A percentile compares a stretch with the other conserved stretches of the same genome.
phyloP scores from a whole-genome alignment of 2,113 vertebrate species.

The Anarrhichthys ocellatus region DNA sequence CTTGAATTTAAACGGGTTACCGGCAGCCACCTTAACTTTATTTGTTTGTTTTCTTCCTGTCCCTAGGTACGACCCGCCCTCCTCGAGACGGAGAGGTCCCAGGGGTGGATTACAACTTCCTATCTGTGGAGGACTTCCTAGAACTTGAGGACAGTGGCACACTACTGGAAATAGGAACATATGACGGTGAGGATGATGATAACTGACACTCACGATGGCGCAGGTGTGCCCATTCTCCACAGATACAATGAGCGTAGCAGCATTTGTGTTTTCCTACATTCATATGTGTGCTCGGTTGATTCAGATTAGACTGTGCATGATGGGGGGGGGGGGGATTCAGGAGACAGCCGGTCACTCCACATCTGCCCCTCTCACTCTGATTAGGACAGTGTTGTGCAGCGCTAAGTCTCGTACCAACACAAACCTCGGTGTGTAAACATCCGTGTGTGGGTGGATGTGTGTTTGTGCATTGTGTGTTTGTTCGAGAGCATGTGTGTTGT shows the following conservation, averaged over 20 bases:
- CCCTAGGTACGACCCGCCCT: conserved; percentile 92
- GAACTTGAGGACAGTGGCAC: conserved; percentile 92
- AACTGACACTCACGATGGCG: conserved; percentile 25
- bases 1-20: conserved; percentile 4
- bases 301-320: conserved; percentile 66
- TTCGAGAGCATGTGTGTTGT: conserved; percentile 24
- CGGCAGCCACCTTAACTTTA: conserved; percentile 12
- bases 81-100: conserved; percentile 94
- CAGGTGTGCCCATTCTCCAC: conserved; percentile 67
- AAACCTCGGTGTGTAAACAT: conserved; percentile 59
- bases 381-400: conserved; percentile 59
- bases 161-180: conserved; percentile 96
- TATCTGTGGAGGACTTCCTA: conserved; percentile 94
- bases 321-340: conserved; percentile 45
- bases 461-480: conserved; percentile 18
- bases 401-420: conserved; percentile 62
- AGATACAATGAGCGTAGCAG: conserved; percentile 20
- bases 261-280: conserved; percentile 53
- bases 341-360: conserved; percentile 71
- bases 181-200: conserved; percentile 89
- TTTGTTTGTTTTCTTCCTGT: conserved; percentile 16
- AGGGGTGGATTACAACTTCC: conserved; percentile 96
- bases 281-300: conserved; percentile 51
- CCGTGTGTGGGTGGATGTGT: conserved; percentile 3
- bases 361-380: conserved; percentile 75